A percentile compares a stretch with the other conserved stretches of the same genome.
Evolutionary conservation across 2,113 vertebrate genomes (phyloP).

Genomic region (Drymodes brunneopygia): DNA sequence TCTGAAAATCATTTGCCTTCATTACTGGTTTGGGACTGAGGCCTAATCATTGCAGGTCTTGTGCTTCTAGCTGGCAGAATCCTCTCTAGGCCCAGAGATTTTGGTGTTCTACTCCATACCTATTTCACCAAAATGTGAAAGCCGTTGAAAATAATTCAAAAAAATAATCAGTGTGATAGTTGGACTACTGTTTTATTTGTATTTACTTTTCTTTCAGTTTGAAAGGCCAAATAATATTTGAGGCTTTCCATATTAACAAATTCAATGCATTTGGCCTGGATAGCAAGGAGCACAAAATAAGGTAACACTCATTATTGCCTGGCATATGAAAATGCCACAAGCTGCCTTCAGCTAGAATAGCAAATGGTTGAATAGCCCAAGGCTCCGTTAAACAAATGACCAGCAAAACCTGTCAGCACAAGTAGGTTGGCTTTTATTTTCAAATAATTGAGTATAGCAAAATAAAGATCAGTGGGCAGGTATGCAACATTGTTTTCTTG

Average conservation of each 20-base stretch:
- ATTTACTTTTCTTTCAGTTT: not conserved
- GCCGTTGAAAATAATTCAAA: not conserved
- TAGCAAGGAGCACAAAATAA: not conserved
- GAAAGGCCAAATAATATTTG: not conserved
- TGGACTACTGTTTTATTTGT: not conserved
- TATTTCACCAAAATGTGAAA: not conserved
- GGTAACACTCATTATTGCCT: not conserved
- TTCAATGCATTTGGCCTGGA: not conserved
- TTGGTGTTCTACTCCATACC: not conserved
- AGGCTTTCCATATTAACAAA: not conserved
- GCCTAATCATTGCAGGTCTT: not conserved
- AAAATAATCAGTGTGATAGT: not conserved
- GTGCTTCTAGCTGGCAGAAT: not conserved
- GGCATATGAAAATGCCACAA: slow-evolving; percentile 2
- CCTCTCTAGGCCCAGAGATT: not conserved
- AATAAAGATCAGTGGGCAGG: not conserved
- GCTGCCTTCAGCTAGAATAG: slow-evolving; percentile 25
- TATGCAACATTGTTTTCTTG: not conserved
- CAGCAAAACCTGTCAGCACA: not conserved
- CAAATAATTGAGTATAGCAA: not conserved
- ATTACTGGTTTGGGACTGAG: not conserved
- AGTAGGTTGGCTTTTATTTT: not conserved
- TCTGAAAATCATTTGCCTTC: not conserved
- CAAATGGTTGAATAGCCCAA: slow-evolving; percentile 9
- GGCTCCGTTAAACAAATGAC: slow-evolving; percentile 14